Evolutionary conservation across 2,888 invertebrate genomes (phyloP).

Genomic region (Oligia strigilis): DNA sequence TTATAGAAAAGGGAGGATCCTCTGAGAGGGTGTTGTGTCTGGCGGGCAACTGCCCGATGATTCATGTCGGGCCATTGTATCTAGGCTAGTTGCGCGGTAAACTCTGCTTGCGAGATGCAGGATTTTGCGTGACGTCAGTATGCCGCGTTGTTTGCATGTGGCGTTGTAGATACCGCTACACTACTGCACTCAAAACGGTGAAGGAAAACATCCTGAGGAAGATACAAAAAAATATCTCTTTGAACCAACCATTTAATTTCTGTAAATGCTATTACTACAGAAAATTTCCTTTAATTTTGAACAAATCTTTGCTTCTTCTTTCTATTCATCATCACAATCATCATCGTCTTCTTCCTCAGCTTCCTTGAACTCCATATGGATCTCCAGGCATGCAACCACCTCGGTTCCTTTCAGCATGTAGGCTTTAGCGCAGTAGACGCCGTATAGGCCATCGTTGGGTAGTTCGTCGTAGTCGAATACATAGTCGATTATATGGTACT

Average conservation of each 20-base stretch:
- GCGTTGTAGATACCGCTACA: too few species aligned
- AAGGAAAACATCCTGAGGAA: background rate
- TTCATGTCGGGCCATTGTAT: too few species aligned
- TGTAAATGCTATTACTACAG: background rate
- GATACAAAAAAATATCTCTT: background rate
- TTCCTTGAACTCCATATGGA: slow-evolving; percentile 49
- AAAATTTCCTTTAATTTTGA: background rate
- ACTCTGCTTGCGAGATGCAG: too few species aligned
- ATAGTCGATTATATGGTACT: slow-evolving; percentile 20
- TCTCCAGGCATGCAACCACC: slow-evolving; percentile 51
- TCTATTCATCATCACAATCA: slow-evolving; percentile 43
- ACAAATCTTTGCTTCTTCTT: background rate
- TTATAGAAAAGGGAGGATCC: too few species aligned
- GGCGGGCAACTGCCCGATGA: too few species aligned
- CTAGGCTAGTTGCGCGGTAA: too few species aligned
- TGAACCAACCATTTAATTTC: background rate
- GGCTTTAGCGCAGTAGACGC: slow-evolving; percentile 25
- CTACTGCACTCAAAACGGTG: background rate
- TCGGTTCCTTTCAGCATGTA: slow-evolving; percentile 12
- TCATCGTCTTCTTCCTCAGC: slow-evolving; percentile 39
- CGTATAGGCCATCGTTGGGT: slow-evolving; percentile 38
- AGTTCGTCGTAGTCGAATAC: slow-evolving; percentile 54
- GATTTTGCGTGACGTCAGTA: too few species aligned
- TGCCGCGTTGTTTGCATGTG: too few species aligned
- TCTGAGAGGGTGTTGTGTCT: too few species aligned